phyloP scores from a whole-genome alignment of 1,140 invertebrate genomes.

The Lasaia peninsularis region DNA sequence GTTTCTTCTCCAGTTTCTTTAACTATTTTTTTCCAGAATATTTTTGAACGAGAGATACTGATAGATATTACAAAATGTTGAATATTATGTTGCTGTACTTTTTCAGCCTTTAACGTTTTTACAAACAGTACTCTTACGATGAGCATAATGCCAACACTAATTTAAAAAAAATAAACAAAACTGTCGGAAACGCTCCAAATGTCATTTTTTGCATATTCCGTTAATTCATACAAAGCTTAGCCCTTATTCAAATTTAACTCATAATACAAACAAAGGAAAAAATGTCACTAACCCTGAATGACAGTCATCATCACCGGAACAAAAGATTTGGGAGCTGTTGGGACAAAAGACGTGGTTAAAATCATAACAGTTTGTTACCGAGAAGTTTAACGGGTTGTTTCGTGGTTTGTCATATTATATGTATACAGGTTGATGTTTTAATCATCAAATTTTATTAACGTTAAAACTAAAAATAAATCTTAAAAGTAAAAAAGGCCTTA shows the following conservation, averaged over 20 bases:
- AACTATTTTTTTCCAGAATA: too few species aligned
- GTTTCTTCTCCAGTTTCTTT: too few species aligned
- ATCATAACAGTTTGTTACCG: constrained; percentile 54
- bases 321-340: constrained; percentile 28
- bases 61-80: too few species aligned
- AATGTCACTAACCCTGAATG: constrained; percentile 12
- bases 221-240: constrained; percentile 4
- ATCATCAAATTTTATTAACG: too few species aligned
- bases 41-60: too few species aligned
- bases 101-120: too few species aligned
- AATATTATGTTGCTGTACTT: too few species aligned
- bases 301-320: constrained; percentile 36
- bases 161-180: not conserved
- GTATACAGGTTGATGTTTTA: constrained; percentile 30
- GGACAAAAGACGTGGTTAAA: constrained; percentile 39
- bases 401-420: constrained; percentile 28
- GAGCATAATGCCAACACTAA: too few species aligned
- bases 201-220: not conserved
- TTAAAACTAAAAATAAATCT: too few species aligned
- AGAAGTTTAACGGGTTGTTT: constrained; percentile 46
- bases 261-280: constrained; percentile 2
- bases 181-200: not conserved
- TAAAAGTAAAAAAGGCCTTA: too few species aligned
- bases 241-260: constrained; percentile 17
- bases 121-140: too few species aligned